Evolutionary conservation across 2,797 vertebrate species (phyloP), one percentile per base, ranked within the genome.

Genomic region (Anguilla megastoma): DNA sequence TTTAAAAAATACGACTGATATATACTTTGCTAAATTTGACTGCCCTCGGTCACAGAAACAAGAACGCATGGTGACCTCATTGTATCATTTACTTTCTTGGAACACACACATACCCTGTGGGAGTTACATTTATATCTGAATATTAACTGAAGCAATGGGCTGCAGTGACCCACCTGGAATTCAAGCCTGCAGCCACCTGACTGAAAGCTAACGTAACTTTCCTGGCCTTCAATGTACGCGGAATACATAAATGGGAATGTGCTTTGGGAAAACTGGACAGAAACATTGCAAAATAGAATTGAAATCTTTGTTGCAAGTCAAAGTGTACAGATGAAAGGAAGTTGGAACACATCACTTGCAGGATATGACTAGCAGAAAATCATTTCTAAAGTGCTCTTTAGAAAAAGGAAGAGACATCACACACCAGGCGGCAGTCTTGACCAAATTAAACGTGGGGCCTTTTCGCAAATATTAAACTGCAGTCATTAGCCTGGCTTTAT

Each of bases 401-500:
- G 24, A 45, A 4, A 45, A 74, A 79, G 58, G 82, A 21, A 4
- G 69, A 74, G 27, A 33, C 69, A 74, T 74, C 30, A 33, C 69
- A 74, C 69, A 30, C 12, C 27, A 33, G 14, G 74, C 52, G 27
- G 86, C 74, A 45, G 86, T 58, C 79, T 71, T 80, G 71, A 82
- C 36, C 24, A 7, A 30, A 30, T 12, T 74, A 30, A 74, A 33
- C 10, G 9, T 74, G 27, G 30, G 54, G 27, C 69, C 27, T 74
- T 74, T 36, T 60, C 33, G 58, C 80, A 50, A 54, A 76, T 56
- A 21, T 50, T 45, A 83, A 30, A 18, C 9, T 41, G 63, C 30
- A 82, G 88, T 56, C 45, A 89, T 85, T 87, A 87, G 58, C 60
- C 85, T 71, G 89, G 83, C 74, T 83, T 89, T 8, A n/a, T 45